These are phyloP conservation scores for Novumbra hubbsi DNA, from an alignment of 2,797 vertebrate species.

Conservation along the genomic window DNA sequence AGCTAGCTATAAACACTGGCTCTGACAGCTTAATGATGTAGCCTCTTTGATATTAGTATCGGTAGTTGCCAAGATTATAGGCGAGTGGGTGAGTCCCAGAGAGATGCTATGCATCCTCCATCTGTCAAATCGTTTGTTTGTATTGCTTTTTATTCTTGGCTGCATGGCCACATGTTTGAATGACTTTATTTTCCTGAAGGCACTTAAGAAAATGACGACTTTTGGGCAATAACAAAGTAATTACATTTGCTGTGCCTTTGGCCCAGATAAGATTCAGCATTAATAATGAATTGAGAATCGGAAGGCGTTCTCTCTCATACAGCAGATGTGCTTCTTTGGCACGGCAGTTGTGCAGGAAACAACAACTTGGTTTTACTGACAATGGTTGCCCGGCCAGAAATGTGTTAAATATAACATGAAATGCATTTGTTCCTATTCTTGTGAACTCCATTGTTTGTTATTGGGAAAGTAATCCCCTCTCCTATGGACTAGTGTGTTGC, in stretches of 20 bases:
- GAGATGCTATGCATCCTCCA: slow-evolving; percentile 33
- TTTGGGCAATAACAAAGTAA: slow-evolving; percentile 67
- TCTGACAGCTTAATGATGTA: slow-evolving; percentile 11
- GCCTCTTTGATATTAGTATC: slow-evolving; percentile 23
- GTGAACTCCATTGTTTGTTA: background rate
- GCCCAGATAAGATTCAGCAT: slow-evolving; percentile 61
- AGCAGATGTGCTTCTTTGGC: slow-evolving; percentile 48
- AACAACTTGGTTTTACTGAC: slow-evolving; percentile 51
- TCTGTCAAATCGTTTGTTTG: slow-evolving; percentile 47
- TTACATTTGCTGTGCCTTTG: slow-evolving; percentile 63
- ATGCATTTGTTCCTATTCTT: background rate
- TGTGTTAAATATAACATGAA: background rate
- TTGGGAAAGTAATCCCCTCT: background rate
- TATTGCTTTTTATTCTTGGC: slow-evolving; percentile 59
- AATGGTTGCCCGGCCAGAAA: slow-evolving; percentile 27
- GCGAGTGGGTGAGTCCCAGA: slow-evolving; percentile 29
- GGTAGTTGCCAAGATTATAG: slow-evolving; percentile 27
- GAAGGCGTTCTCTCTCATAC: slow-evolving; percentile 39
- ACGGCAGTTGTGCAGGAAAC: slow-evolving; percentile 29
- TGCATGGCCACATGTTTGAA: slow-evolving; percentile 51
- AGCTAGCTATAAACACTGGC: slow-evolving; percentile 17
- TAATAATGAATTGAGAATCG: slow-evolving; percentile 65
- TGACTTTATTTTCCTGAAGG: slow-evolving; percentile 70
- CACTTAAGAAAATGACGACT: slow-evolving; percentile 71
- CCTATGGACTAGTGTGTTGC: background rate